A percentile compares a stretch with the other conserved stretches of the same genome.
These are phyloP conservation scores for Struthio camelus DNA, from an alignment of 2,113 vertebrate species.

Conservation along the genomic window DNA sequence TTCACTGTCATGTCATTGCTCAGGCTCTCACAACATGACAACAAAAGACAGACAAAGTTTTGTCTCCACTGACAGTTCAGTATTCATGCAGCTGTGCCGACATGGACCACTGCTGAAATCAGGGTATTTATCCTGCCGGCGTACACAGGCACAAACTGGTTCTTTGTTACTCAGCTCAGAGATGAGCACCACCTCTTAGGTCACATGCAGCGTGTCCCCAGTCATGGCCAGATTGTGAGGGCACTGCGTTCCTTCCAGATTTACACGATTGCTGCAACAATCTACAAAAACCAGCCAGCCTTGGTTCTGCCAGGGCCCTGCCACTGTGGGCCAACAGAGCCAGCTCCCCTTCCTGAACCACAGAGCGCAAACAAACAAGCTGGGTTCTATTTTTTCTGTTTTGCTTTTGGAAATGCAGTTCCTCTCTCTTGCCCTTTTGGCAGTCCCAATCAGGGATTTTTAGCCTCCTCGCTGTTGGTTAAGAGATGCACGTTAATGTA, in stretches of 20 bases:
- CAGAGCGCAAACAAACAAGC: background rate
- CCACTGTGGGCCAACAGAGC: background rate
- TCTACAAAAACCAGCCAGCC: background rate
- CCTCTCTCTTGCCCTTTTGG: background rate
- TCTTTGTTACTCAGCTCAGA: slow-evolving; percentile 13
- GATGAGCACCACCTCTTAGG: background rate
- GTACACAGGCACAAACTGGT: background rate
- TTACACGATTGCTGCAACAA: fast-evolving
- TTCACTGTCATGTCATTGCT: background rate
- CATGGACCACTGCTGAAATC: background rate
- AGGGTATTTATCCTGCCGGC: background rate
- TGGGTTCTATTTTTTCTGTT: background rate
- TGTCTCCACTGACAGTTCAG: slow-evolving; percentile 33
- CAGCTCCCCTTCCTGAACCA: background rate
- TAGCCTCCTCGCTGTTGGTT: background rate
- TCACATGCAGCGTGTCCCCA: background rate
- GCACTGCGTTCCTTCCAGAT: background rate
- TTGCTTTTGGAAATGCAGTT: background rate
- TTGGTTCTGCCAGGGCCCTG: background rate
- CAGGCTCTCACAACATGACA: background rate
- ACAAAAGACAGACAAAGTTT: slow-evolving; percentile 46
- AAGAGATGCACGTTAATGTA: background rate
- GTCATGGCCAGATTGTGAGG: background rate
- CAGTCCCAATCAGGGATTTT: background rate
- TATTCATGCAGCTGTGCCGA: background rate